These are phyloP conservation scores for Melanocharis versteri DNA, from an alignment of 2,113 vertebrate genomes.

Conservation along the genomic window DNA sequence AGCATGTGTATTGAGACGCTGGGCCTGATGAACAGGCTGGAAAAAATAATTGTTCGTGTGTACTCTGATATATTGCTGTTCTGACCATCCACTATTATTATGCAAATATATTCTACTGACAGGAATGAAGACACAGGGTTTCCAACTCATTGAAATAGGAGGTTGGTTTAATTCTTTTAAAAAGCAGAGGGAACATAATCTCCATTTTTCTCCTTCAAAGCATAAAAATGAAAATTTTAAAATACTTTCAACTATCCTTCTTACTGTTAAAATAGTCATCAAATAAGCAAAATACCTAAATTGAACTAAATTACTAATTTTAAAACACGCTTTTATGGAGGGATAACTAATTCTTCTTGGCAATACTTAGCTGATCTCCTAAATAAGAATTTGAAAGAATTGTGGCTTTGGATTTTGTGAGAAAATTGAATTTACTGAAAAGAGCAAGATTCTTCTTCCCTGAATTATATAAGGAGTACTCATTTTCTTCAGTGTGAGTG, in stretches of 20 bases:
- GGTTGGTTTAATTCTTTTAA: conserved; percentile 20
- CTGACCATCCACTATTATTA: conserved; percentile 29
- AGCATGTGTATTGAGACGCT: not conserved
- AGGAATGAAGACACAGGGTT: conserved; percentile 13
- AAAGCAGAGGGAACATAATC: not conserved
- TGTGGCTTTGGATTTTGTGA: not conserved
- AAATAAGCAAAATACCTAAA: not conserved
- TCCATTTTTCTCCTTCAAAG: not conserved
- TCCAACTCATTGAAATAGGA: not conserved
- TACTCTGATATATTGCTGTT: conserved; percentile 21
- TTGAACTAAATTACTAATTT: conserved; percentile 25
- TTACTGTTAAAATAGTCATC: not conserved
- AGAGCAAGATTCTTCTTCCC: not conserved
- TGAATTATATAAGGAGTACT: not conserved
- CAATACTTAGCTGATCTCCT: conserved; percentile 10
- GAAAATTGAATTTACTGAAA: not conserved
- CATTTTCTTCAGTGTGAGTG: not conserved
- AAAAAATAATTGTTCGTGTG: conserved; percentile 8
- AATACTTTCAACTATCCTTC: not conserved
- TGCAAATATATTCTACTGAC: conserved; percentile 36
- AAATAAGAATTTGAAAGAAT: not conserved
- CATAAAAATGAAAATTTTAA: not conserved
- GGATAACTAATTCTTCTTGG: conserved; percentile 8
- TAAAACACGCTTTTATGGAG: conserved; percentile 4
- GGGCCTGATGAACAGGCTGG: not conserved